A percentile compares a stretch with the other conserved stretches of the same genome.
phyloP scores from a whole-genome alignment of 2,797 vertebrate species.

The Lindbergichthys nudifrons region DNA sequence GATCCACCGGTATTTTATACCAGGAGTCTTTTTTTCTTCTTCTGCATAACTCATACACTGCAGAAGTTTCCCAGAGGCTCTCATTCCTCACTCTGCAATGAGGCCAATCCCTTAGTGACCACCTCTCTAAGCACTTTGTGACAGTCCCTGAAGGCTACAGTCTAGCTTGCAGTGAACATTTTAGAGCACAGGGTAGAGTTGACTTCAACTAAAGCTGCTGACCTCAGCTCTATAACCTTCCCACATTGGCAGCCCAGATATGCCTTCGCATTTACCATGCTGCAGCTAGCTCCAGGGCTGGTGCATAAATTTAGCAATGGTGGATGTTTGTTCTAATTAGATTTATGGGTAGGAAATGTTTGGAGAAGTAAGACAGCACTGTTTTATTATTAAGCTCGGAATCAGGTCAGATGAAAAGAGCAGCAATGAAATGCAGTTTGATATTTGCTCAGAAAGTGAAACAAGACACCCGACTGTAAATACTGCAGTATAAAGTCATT shows the following conservation, averaged over 20 bases:
- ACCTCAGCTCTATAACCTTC: constrained; percentile 79
- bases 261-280: constrained; percentile 72
- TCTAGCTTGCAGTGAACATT: constrained; percentile 61
- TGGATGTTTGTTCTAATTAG: constrained; percentile 79
- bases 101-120: constrained; percentile 58
- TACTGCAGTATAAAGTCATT: constrained; percentile 14
- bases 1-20: constrained; percentile 21
- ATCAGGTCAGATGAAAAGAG: constrained; percentile 76
- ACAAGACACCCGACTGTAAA: constrained; percentile 57
- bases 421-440: constrained; percentile 66
- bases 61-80: constrained; percentile 32
- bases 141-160: constrained; percentile 62
- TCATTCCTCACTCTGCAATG: constrained; percentile 47
- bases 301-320: constrained; percentile 75
- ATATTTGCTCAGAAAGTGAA: constrained; percentile 67
- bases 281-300: constrained; percentile 64
- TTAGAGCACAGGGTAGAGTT: constrained; percentile 52
- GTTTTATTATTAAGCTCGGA: constrained; percentile 74
- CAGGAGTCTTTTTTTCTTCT: constrained; percentile 17
- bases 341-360: constrained; percentile 78
- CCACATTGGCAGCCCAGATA: constrained; percentile 75
- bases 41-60: constrained; percentile 49
- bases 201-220: constrained; percentile 77
- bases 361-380: constrained; percentile 64
- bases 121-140: constrained; percentile 66